A percentile compares a stretch with the other conserved stretches of the same genome.
These are phyloP conservation scores for Chalcis sispes DNA, from an alignment of 2,888 invertebrate species.

Conservation along the genomic window DNA sequence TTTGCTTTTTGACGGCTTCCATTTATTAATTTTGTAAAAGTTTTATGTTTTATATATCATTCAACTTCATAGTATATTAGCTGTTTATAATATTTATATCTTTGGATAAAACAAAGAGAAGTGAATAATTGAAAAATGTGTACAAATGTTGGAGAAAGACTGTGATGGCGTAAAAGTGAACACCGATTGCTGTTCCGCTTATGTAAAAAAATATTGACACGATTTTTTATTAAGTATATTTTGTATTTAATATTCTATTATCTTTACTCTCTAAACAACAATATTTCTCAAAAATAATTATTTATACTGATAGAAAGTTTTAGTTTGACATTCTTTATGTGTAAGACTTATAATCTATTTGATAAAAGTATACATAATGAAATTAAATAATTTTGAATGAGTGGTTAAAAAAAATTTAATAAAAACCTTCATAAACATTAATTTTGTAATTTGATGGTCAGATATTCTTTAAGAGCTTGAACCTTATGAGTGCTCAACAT, in stretches of 20 bases:
- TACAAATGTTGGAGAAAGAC: slow-evolving; percentile 58
- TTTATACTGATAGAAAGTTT: slow-evolving; percentile 24
- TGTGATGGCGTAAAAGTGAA: slow-evolving; percentile 58
- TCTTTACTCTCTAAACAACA: slow-evolving; percentile 51
- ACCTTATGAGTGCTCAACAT: too few relatives aligned
- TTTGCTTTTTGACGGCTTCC: slow-evolving; percentile 51
- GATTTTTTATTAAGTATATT: slow-evolving; percentile 55
- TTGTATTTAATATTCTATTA: slow-evolving; percentile 56
- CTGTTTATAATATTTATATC: slow-evolving; percentile 41
- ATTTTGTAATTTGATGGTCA: too few relatives aligned
- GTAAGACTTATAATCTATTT: too few relatives aligned
- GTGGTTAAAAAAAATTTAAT: too few relatives aligned
- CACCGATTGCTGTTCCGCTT: slow-evolving; percentile 54
- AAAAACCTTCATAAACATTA: too few relatives aligned
- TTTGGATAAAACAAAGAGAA: slow-evolving; percentile 44
- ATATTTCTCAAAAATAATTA: slow-evolving; percentile 44
- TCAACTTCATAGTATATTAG: slow-evolving; percentile 32
- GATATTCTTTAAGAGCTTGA: too few relatives aligned
- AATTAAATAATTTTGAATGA: too few relatives aligned
- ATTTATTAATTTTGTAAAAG: slow-evolving; percentile 27
- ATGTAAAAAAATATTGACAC: slow-evolving; percentile 56
- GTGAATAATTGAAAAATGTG: slow-evolving; percentile 45
- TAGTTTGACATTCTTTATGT: slow-evolving; percentile 29
- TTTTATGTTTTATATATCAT: slow-evolving; percentile 40
- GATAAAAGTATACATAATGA: too few relatives aligned